Conservation (phyloP, 2,888 invertebrate species). For the Orgyia antiqua region DNA sequence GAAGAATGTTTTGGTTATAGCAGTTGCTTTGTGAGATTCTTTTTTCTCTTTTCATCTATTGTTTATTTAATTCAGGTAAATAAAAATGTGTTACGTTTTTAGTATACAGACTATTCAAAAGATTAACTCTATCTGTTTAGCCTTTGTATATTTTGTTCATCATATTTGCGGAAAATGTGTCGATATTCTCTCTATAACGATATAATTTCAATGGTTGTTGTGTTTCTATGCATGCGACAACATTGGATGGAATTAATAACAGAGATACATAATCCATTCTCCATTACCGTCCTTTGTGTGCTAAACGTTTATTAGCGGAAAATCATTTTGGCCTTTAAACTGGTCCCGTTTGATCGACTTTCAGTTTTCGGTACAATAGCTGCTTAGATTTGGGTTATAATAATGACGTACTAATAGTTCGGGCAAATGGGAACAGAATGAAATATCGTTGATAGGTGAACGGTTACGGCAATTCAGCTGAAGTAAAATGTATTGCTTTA, state of each 20-base stretch:
- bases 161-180: no score
- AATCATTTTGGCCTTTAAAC: slow-evolving; percentile 43
- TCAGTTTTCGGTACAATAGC: slow-evolving; percentile 27
- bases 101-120: no score
- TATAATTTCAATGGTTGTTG: slow-evolving; percentile 20
- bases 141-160: no score
- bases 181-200: slow-evolving; percentile 7
- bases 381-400: slow-evolving; percentile 20
- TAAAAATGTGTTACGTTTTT: no score
- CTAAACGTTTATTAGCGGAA: slow-evolving; percentile 44
- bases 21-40: no score
- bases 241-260: slow-evolving; percentile 34
- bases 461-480: no score
- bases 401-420: slow-evolving; percentile 18
- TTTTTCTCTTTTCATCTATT: no score
- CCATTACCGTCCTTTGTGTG: slow-evolving; percentile 47
- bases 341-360: slow-evolving; percentile 31
- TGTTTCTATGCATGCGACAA: slow-evolving; percentile 24
- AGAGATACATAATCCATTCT: slow-evolving; percentile 39
- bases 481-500: no score
- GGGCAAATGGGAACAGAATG: slow-evolving; percentile 10
- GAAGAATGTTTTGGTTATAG: no score
- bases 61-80: no score
- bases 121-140: no score
- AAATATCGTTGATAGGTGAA: no score